These are phyloP conservation scores for Nothocercus nigrocapillus DNA, from an alignment of 2,113 vertebrate species.

Conservation along the genomic window DNA sequence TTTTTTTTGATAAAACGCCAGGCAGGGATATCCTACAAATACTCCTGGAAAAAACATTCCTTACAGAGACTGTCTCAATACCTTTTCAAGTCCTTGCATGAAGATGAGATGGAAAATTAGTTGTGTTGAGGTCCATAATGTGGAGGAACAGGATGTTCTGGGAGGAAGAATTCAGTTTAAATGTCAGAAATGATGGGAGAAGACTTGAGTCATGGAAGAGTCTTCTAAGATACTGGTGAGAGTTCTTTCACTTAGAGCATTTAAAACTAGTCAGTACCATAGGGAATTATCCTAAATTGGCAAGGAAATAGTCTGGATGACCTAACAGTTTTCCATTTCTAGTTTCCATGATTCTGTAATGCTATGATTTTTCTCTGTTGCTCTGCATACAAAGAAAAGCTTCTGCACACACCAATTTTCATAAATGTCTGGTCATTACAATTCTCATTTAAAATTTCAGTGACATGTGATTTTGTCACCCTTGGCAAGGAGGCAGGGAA, in stretches of 20 bases:
- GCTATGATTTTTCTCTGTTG: neutral
- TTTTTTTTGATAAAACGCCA: neutral
- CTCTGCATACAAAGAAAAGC: neutral
- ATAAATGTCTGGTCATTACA: neutral
- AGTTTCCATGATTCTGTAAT: neutral
- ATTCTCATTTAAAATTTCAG: neutral
- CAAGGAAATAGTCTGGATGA: neutral
- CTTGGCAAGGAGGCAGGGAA: neutral
- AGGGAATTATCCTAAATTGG: neutral
- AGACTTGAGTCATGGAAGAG: neutral
- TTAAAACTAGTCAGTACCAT: neutral
- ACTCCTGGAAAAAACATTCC: neutral
- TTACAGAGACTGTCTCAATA: neutral
- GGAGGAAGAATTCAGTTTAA: neutral
- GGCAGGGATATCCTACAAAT: neutral
- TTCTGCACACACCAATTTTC: rapidly evolving
- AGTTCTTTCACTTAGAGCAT: neutral
- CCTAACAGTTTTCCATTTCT: neutral
- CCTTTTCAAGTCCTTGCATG: neutral
- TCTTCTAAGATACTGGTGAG: neutral
- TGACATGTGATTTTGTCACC: neutral
- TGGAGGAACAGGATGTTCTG: neutral
- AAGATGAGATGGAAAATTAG: neutral
- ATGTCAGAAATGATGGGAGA: neutral
- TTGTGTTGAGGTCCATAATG: neutral